These are phyloP conservation scores for Parapsyche elsis DNA, from an alignment of 1,140 invertebrate genomes.

Conservation along the genomic window DNA sequence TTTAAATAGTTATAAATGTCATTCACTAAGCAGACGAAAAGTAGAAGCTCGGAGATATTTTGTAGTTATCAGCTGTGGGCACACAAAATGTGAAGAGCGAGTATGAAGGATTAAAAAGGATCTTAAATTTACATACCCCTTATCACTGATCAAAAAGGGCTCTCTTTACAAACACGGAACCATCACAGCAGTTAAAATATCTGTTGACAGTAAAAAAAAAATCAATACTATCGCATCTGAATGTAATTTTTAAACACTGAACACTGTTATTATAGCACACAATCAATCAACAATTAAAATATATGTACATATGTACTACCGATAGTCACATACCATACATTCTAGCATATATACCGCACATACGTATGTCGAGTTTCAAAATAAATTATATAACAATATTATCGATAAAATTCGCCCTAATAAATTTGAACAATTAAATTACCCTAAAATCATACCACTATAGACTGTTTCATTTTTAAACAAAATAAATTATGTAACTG, in stretches of 20 bases:
- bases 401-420: conserved; percentile 16
- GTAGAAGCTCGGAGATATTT: conserved; percentile 44
- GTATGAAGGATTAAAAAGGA: conserved; percentile 49
- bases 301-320: no score
- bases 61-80: conserved; percentile 50
- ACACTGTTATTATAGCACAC: conserved; percentile 27
- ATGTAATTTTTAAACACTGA: not conserved
- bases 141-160: conserved; percentile 45
- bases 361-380: conserved; percentile 1
- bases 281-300: conserved; percentile 17
- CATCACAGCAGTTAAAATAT: conserved; percentile 50
- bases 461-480: not conserved
- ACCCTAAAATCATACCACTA: conserved; percentile 19
- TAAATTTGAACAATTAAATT: conserved; percentile 16
- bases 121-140: conserved; percentile 55
- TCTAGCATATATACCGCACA: not conserved
- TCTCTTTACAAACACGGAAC: conserved; percentile 49
- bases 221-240: conserved; percentile 47
- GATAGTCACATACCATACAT: conserved; percentile 15
- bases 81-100: conserved; percentile 48
- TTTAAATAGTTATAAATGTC: conserved; percentile 37
- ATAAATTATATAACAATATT: conserved; percentile 45
- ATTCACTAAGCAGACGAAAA: conserved; percentile 49
- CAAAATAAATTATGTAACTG: conserved; percentile 15
- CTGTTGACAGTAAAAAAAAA: conserved; percentile 57